Conservation (phyloP, 37 sponge, comb jelly and placozoan species). For the Axinella damicornis region DNA sequence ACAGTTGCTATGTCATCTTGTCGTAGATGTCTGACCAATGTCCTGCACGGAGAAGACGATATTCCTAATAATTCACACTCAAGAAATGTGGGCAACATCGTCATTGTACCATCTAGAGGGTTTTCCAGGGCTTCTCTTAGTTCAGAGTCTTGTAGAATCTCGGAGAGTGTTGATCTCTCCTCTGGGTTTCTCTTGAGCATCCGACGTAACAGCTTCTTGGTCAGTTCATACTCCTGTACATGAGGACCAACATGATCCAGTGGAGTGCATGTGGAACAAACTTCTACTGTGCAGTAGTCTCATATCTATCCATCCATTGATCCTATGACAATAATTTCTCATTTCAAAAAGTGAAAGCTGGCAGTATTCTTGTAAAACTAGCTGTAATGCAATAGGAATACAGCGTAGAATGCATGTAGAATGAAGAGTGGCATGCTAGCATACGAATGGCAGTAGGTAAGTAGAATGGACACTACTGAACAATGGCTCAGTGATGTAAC, state of each 20-base stretch:
- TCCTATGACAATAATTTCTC: neutral
- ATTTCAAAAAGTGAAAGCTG: no score
- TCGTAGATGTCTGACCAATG: conserved; percentile 58
- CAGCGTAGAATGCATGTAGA: no score
- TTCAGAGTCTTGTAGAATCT: conserved; percentile 74
- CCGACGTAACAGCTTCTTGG: conserved; percentile 49
- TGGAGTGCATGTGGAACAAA: neutral
- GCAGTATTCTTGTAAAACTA: no score
- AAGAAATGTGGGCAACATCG: no score
- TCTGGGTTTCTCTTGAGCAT: conserved; percentile 84
- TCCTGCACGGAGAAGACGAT: conserved; percentile 4
- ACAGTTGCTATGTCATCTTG: neutral
- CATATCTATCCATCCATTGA: neutral
- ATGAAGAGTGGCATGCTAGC: no score
- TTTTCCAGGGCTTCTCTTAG: conserved; percentile 66
- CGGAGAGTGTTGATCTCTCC: conserved; percentile 71
- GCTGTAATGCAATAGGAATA: no score
- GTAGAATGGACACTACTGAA: no score
- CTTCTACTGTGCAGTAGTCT: neutral
- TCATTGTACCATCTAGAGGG: conserved; percentile 61
- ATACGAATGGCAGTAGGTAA: no score
- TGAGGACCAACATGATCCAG: neutral
- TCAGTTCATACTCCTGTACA: conserved; percentile 64
- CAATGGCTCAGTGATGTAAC: no score
- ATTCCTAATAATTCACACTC: no score